Conservation (phyloP, 2,113 vertebrate species). For the Eupsittula cactorum region DNA sequence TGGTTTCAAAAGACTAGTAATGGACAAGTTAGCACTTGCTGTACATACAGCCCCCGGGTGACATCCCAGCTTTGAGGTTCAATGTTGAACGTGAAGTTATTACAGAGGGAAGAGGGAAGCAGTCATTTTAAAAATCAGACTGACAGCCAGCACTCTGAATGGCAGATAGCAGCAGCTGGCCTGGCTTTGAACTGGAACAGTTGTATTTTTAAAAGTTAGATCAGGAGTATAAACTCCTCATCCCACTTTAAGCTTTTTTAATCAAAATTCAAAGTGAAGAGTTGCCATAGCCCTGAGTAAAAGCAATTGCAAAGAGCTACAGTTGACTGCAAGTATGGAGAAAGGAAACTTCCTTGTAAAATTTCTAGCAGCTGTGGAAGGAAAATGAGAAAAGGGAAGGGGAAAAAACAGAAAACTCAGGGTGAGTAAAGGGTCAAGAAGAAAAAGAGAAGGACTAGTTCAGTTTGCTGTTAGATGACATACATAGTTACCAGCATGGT, state of each 20-base stretch:
- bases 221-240: slow-evolving; percentile 10
- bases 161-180: slow-evolving; percentile 24
- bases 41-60: slow-evolving; percentile 13
- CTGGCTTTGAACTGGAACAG: slow-evolving; percentile 40
- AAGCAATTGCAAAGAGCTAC: background rate
- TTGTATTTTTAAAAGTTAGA: slow-evolving; percentile 52
- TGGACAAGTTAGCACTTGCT: background rate
- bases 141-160: slow-evolving; percentile 23
- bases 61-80: slow-evolving; percentile 49
- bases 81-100: slow-evolving; percentile 10
- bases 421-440: background rate
- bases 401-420: background rate
- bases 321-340: background rate
- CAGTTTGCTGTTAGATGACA: background rate
- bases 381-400: background rate
- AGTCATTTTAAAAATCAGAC: slow-evolving; percentile 35
- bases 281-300: slow-evolving; percentile 43
- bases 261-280: slow-evolving; percentile 49
- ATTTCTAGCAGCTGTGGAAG: background rate
- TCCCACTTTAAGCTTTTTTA: slow-evolving; percentile 31
- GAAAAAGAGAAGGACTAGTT: background rate
- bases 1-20: slow-evolving; percentile 12
- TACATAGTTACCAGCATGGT: rapidly evolving
- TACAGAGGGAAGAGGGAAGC: slow-evolving; percentile 1
- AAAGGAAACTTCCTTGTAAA: slow-evolving; percentile 19